These are phyloP conservation scores for Camptogramma bilineatum DNA, from an alignment of 2,888 invertebrate species.

Conservation along the genomic window DNA sequence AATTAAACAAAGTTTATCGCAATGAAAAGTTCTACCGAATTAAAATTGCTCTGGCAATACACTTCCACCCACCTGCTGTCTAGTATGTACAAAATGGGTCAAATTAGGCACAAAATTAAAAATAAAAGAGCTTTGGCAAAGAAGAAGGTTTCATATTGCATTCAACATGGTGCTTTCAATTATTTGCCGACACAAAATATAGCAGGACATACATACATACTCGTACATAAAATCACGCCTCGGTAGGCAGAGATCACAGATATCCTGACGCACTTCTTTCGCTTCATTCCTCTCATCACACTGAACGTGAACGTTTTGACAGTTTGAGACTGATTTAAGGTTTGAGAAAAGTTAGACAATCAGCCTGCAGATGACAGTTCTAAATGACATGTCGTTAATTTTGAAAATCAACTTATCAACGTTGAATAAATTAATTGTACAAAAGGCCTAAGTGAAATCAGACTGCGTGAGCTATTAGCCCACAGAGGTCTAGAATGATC, in stretches of 20 bases:
- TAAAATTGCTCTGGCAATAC: slow-evolving; percentile 8
- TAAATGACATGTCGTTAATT: not conserved
- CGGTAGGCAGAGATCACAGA: too few species aligned
- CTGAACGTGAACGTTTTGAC: too few species aligned
- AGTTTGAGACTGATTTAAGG: too few species aligned
- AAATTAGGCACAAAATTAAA: not conserved
- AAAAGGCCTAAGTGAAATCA: slow-evolving; percentile 1
- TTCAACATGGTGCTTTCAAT: too few species aligned
- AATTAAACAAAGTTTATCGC: slow-evolving; percentile 14
- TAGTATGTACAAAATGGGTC: not conserved
- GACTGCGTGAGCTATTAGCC: slow-evolving; percentile 3
- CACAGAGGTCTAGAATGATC: slow-evolving; percentile 10
- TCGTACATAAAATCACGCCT: too few species aligned
- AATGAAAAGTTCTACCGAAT: slow-evolving; percentile 23
- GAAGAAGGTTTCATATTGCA: too few species aligned
- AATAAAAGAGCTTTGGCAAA: not conserved
- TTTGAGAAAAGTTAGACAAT: too few species aligned
- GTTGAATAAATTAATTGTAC: not conserved
- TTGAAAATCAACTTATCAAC: not conserved
- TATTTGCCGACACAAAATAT: too few species aligned
- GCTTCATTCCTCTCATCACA: too few species aligned
- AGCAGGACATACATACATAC: too few species aligned
- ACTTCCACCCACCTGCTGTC: not conserved
- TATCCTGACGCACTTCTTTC: too few species aligned
- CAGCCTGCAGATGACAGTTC: not conserved